Base-by-base conservation (phyloP, 2,113 vertebrate species). In the Camelus dromedarius region DNA sequence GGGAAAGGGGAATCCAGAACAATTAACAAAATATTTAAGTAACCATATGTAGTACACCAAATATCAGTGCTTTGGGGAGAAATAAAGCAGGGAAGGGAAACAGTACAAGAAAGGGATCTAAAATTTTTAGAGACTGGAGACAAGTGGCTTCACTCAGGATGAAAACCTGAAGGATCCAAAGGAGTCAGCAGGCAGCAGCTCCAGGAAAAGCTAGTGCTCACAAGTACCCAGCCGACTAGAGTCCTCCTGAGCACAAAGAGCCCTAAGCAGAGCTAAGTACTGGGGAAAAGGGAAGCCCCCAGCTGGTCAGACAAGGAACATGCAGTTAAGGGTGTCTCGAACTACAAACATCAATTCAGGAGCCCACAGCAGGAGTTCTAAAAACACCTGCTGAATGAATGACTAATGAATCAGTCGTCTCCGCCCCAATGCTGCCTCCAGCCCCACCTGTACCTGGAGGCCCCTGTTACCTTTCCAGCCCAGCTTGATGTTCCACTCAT, bases 401-500 rank as follows among this genome's bases (percentile, higher is more conserved):
- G 50, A 64, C 28, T 54, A 54, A 26, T 22, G 50, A 84, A 35
- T 24, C 64, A 60, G 30, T 9, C 6, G 26, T 19, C 38, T 79
- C 72, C 42, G 32, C 62, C 56, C 76, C 9, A 22, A 52, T 16
- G n/a, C 6, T 72, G 50, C 62, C 54, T 38, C 60, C 28, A 22
- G 19, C 89, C 79, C 66, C 32, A 8, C 50, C 52, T 7, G 38
- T 8, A 2, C 5, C 48, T n/a, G 2, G 64, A 54, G 12, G 11
- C 9, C 1, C 35, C 20, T 0, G 4, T 92, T 94, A 98, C 98
- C 98, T 98, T 58, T 98, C 98, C 98, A 98, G 95, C 90, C n/a
- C n/a, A 98, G 96, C 58, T 84, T 96, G 93, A 99, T 97, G 96
- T 97, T 96, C 98, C 98, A 98, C 80, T 98, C 98, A 50, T 98